Evolutionary conservation across 2,797 vertebrate genomes (phyloP).

Genomic region (Sylvilagus floridanus): DNA sequence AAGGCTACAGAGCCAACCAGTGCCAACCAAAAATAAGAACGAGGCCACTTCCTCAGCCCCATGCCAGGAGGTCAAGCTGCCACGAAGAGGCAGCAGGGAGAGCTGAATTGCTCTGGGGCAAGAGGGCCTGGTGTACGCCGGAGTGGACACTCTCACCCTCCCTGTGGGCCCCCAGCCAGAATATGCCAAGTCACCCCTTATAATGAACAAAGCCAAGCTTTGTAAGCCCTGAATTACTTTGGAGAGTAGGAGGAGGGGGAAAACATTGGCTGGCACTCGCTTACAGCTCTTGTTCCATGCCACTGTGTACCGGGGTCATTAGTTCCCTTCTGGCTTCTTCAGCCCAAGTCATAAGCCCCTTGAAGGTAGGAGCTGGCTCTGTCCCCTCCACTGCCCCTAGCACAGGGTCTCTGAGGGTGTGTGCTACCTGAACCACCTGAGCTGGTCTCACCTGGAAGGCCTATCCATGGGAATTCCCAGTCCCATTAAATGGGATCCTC

Average conservation of each 20-base stretch:
- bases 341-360: not conserved
- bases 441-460: not conserved
- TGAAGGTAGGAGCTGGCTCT: not conserved
- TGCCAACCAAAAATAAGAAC: not conserved
- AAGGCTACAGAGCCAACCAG: not conserved
- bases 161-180: not conserved
- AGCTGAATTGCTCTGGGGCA: not conserved
- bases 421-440: not conserved
- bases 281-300: not conserved
- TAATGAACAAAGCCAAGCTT: conserved; percentile 57
- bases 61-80: not conserved
- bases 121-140: not conserved
- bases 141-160: not conserved
- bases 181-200: conserved; percentile 47
- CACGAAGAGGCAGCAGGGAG: not conserved
- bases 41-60: too few relatives aligned
- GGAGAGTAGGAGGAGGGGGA: conserved; percentile 13
- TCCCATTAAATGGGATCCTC: not conserved
- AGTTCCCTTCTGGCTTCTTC: not conserved
- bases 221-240: conserved; percentile 4
- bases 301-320: accelerated
- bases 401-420: not conserved
- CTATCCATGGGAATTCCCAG: not conserved
- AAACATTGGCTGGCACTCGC: not conserved
- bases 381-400: too few relatives aligned